phyloP scores from a whole-genome alignment of 2,113 vertebrate genomes.

The Neodon shergylaensis region DNA sequence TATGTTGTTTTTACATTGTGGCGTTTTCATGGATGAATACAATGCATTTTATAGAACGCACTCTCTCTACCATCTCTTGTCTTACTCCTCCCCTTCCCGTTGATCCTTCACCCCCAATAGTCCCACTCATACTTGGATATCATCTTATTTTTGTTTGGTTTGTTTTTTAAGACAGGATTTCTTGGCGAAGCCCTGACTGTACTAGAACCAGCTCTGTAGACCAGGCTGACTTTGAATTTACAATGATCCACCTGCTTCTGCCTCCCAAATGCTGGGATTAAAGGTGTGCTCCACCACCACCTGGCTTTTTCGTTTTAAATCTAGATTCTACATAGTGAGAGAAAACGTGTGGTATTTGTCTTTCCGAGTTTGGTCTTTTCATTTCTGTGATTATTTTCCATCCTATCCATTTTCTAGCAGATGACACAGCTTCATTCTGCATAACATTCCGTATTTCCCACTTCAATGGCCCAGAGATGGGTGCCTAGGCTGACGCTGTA shows the following conservation, averaged over 20 bases:
- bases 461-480: neutral
- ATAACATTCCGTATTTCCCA: neutral
- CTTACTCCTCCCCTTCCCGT: neutral
- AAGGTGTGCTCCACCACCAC: neutral
- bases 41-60: neutral
- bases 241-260: neutral
- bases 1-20: neutral
- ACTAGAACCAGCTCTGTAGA: neutral
- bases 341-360: neutral
- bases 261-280: neutral
- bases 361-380: neutral
- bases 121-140: neutral
- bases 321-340: neutral
- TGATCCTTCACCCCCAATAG: neutral
- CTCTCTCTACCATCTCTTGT: neutral
- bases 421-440: neutral
- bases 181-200: neutral
- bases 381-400: neutral
- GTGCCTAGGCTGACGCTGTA: neutral
- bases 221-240: neutral
- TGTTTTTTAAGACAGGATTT: neutral
- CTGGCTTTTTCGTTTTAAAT: neutral
- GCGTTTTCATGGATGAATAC: neutral
- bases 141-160: neutral
- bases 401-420: neutral